phyloP scores from a whole-genome alignment of 92 coral and sea anemone species.

The Actinernus sp. region DNA sequence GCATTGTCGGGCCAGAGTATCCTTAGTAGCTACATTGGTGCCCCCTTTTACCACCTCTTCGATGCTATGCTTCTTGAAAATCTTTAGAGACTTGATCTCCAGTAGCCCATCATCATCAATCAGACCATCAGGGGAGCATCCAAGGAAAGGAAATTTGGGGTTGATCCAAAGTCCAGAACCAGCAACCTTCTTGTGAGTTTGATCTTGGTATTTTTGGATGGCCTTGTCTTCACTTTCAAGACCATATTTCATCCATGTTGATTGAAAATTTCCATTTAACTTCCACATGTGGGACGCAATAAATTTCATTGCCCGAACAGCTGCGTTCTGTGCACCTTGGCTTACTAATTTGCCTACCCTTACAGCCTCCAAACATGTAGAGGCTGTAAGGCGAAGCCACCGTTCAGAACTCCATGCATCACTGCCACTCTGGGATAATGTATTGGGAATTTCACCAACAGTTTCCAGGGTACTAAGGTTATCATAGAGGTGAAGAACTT shows the following conservation, averaged over 20 bases:
- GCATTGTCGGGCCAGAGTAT: slow-evolving; percentile 46
- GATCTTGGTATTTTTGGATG: slow-evolving; percentile 31
- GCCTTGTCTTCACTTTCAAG: slow-evolving; percentile 52
- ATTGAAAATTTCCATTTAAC: slow-evolving; percentile 21
- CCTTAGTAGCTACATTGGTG: slow-evolving; percentile 24
- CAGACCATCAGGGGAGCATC: slow-evolving; percentile 68
- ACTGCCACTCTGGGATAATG: slow-evolving; percentile 11
- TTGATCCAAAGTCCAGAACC: slow-evolving; percentile 61
- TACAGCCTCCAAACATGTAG: slow-evolving; percentile 40
- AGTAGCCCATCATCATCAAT: slow-evolving; percentile 40
- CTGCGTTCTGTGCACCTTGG: slow-evolving; percentile 11
- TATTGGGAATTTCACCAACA: slow-evolving; percentile 5
- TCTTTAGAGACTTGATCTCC: slow-evolving; percentile 46
- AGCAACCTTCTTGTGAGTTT: slow-evolving; percentile 22
- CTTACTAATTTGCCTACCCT: slow-evolving; percentile 14
- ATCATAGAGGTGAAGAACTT: not conserved
- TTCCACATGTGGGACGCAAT: slow-evolving; percentile 7
- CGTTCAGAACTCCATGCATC: slow-evolving; percentile 36
- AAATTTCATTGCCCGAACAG: slow-evolving; percentile 7
- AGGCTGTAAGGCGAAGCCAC: slow-evolving; percentile 36
- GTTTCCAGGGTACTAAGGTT: slow-evolving; percentile 10
- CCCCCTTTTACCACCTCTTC: slow-evolving; percentile 19
- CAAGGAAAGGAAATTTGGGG: slow-evolving; percentile 67
- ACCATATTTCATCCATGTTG: slow-evolving; percentile 62
- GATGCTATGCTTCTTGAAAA: slow-evolving; percentile 49